A percentile compares a stretch with the other conserved stretches of the same genome.
Conservation (phyloP, 2,113 vertebrate genomes). For the Muntiacus muntjak region DNA sequence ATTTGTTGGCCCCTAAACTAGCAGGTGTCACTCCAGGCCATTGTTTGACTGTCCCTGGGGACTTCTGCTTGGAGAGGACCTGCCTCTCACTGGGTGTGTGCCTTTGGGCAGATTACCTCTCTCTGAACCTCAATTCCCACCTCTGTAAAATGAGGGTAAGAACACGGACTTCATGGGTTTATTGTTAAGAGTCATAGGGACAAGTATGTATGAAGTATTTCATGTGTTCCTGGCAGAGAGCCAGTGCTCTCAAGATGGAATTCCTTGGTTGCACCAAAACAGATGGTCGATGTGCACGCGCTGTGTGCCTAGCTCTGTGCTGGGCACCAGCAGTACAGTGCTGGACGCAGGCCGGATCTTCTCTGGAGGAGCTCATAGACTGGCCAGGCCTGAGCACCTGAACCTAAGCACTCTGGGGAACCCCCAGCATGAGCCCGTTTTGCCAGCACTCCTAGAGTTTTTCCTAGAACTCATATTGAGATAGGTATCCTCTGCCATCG, state of each 20-base stretch:
- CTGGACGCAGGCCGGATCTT: accelerated
- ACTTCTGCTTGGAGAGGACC: not conserved
- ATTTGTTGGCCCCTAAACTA: not conserved
- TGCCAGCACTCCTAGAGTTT: not conserved
- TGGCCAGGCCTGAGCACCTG: not conserved
- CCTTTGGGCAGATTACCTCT: not conserved
- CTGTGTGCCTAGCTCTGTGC: not conserved
- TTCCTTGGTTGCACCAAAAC: not conserved
- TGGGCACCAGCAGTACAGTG: not conserved
- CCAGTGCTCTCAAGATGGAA: not conserved
- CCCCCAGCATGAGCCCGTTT: not conserved
- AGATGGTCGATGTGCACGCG: no score
- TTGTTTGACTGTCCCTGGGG: not conserved
- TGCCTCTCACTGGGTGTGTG: not conserved
- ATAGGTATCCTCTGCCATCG: not conserved
- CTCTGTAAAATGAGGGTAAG: not conserved
- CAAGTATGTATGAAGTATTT: not conserved
- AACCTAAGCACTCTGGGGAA: not conserved
- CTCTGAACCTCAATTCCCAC: not conserved
- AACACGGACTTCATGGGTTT: not conserved
- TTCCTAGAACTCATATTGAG: not conserved
- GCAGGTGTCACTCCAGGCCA: not conserved
- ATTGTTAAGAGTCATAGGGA: not conserved
- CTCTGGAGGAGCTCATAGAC: not conserved
- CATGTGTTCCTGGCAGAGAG: not conserved